Conservation (phyloP, 2,888 invertebrate genomes). For the Phalera bucephala region DNA sequence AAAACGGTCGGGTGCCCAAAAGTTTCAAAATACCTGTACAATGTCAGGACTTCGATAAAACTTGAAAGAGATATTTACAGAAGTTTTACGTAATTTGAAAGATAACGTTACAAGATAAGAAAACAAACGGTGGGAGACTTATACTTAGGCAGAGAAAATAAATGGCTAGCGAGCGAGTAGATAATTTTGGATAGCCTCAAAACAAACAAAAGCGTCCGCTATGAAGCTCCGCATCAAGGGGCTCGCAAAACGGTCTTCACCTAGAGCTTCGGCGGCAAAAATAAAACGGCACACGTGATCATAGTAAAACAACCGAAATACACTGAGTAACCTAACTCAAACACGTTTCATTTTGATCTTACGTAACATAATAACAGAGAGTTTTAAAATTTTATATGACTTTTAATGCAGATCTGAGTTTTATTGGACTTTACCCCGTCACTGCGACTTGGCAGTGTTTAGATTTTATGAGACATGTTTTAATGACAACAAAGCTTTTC, state of each 20-base stretch:
- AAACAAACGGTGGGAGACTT: too few species aligned
- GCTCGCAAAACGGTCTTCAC: constrained; percentile 25
- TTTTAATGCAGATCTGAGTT: constrained; percentile 33
- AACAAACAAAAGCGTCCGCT: constrained; percentile 17
- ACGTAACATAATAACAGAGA: constrained; percentile 32
- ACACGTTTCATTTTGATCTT: constrained; percentile 36
- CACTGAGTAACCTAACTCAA: constrained; percentile 42
- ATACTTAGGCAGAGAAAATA: too few species aligned
- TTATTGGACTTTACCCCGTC: constrained; percentile 37
- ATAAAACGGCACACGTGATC: constrained; percentile 62
- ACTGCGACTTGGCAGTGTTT: constrained; percentile 39
- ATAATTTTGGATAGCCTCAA: constrained; percentile 7
- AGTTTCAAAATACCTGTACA: too few species aligned
- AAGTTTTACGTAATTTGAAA: neutral
- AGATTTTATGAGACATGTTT: too few species aligned
- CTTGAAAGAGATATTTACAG: constrained; percentile 1
- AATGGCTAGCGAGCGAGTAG: neutral
- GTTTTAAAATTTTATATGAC: constrained; percentile 29
- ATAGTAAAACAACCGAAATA: constrained; percentile 52
- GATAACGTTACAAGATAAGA: too few species aligned
- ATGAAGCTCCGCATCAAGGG: constrained; percentile 16
- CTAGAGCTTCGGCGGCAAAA: constrained; percentile 48
- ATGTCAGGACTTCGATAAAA: neutral
- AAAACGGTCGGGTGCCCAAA: too few species aligned
- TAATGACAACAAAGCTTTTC: too few species aligned